A percentile compares a stretch with the other conserved stretches of the same genome.
phyloP scores from a whole-genome alignment of 1,140 invertebrate species.

The Battus philenor region DNA sequence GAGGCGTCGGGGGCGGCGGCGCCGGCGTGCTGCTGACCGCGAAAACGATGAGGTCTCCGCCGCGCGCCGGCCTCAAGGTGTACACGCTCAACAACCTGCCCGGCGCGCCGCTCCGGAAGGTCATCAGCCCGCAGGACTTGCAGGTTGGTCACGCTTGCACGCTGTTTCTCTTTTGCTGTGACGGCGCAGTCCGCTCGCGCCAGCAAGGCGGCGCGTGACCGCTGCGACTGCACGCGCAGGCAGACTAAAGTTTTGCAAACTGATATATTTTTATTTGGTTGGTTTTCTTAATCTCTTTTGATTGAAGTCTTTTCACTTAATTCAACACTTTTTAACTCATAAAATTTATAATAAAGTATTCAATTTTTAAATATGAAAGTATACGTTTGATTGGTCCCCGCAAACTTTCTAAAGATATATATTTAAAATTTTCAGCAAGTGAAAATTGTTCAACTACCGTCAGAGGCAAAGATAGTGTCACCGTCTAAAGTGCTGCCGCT shows the following conservation, averaged over 20 bases:
- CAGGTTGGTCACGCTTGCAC: constrained; percentile 27
- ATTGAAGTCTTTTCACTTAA: not conserved
- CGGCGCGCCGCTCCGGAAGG: constrained; percentile 18
- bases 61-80: constrained; percentile 26
- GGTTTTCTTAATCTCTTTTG: not conserved
- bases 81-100: constrained; percentile 26
- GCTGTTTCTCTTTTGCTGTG: no score
- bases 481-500: constrained; percentile 5
- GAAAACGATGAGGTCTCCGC: constrained; percentile 24
- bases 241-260: no score
- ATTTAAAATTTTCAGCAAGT: constrained; percentile 23
- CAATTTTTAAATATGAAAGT: no score
- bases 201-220: no score
- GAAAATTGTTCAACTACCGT: constrained; percentile 27
- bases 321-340: not conserved
- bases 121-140: constrained; percentile 23
- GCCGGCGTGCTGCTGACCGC: constrained; percentile 26
- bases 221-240: not conserved
- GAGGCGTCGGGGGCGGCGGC: not conserved
- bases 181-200: no score
- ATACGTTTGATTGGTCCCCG: no score
- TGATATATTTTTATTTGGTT: not conserved
- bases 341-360: not conserved
- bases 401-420: no score
- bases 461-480: constrained; percentile 19